phyloP scores from a whole-genome alignment of 2,888 invertebrate species.

The Dynastes maya region DNA sequence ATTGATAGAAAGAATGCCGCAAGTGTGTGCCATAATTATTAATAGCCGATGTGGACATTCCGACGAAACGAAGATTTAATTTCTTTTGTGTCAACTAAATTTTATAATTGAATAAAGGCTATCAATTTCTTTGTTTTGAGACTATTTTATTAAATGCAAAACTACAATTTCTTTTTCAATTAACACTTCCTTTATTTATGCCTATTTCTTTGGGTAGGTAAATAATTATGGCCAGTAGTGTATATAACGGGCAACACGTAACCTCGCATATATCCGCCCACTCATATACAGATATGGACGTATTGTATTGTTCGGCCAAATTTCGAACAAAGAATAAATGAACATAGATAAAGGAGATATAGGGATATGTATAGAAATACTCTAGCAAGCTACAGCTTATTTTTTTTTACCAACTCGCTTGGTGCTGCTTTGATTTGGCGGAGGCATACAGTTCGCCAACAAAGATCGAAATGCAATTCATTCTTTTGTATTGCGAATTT shows the following conservation, averaged over 20 bases:
- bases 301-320: conserved; percentile 6
- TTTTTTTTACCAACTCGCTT: background rate
- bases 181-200: no score
- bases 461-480: conserved; percentile 41
- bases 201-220: no score
- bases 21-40: no score
- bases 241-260: background rate
- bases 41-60: no score
- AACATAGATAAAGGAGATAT: conserved; percentile 3
- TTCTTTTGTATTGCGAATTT: conserved; percentile 55
- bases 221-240: no score
- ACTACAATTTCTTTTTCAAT: no score
- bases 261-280: background rate
- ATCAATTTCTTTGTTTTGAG: no score
- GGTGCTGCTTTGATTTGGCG: conserved; percentile 13
- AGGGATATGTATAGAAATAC: background rate
- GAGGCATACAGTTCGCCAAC: conserved; percentile 11
- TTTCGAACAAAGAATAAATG: conserved; percentile 33
- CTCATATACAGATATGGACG: background rate
- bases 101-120: no score
- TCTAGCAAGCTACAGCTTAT: background rate
- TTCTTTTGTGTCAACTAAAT: no score
- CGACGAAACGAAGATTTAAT: no score
- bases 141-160: no score
- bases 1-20: no score